Evolutionary conservation across 2,888 invertebrate genomes (phyloP).

Genomic region (Stenichneumon culpator): DNA sequence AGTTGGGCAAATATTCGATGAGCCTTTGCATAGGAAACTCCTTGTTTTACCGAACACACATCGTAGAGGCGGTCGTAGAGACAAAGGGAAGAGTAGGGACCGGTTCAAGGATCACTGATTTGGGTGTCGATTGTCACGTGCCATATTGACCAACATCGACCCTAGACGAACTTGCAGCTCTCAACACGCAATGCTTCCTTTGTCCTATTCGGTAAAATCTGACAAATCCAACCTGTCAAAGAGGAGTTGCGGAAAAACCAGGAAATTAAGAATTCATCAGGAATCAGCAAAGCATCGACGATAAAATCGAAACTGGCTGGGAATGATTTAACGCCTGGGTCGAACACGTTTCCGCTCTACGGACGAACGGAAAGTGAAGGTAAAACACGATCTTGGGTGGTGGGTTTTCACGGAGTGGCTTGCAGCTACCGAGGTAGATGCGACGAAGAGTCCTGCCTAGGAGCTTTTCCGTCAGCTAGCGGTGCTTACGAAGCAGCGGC

Average conservation of each 20-base stretch:
- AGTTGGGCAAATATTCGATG: conserved; percentile 3
- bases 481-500: conserved; percentile 37
- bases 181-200: background rate
- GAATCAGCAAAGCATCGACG: background rate
- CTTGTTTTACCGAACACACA: background rate
- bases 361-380: background rate
- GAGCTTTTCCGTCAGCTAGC: conserved; percentile 26
- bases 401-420: background rate
- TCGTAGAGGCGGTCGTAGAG: background rate
- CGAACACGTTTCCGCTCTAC: background rate
- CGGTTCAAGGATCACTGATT: no score
- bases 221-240: background rate
- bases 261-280: background rate
- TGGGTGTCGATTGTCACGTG: no score
- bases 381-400: background rate
- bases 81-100: background rate
- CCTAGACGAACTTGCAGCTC: background rate
- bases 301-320: no score
- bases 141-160: no score
- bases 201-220: background rate
- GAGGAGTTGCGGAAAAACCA: background rate
- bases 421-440: conserved; percentile 1
- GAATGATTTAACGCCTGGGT: background rate
- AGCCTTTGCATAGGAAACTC: conserved; percentile 14
- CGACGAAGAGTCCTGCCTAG: background rate